phyloP scores from a whole-genome alignment of 1,140 invertebrate genomes.

The Neodiprion pinetum region DNA sequence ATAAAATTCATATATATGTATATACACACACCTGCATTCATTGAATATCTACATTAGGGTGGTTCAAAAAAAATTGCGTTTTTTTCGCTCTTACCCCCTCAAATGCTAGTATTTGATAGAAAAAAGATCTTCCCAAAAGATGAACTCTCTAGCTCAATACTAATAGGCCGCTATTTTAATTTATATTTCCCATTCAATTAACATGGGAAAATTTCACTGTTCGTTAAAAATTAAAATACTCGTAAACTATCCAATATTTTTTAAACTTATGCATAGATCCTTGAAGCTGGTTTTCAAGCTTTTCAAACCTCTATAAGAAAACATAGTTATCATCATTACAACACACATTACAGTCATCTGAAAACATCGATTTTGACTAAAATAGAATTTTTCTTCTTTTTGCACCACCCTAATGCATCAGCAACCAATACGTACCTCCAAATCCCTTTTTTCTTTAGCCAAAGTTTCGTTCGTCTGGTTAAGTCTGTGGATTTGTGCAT shows the following conservation, averaged over 20 bases:
- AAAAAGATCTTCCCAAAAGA: too few relatives aligned
- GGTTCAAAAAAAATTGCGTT: too few relatives aligned
- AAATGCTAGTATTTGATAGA: too few relatives aligned
- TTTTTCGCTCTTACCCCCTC: too few relatives aligned
- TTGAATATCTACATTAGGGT: too few relatives aligned
- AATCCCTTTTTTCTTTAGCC: conserved; percentile 61
- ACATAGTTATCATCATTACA: background rate
- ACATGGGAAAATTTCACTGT: too few relatives aligned
- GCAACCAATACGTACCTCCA: conserved; percentile 56
- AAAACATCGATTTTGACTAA: background rate
- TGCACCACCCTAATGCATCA: background rate
- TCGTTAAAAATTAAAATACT: too few relatives aligned
- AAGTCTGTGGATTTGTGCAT: conserved; percentile 73
- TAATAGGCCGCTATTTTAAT: background rate
- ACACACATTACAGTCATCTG: too few relatives aligned
- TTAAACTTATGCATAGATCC: too few relatives aligned
- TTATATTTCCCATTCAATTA: too few relatives aligned
- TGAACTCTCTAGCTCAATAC: background rate
- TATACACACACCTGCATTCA: background rate
- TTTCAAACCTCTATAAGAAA: conserved; percentile 20
- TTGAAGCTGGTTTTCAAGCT: too few relatives aligned
- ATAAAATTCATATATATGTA: background rate
- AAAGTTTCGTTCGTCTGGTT: conserved; percentile 64
- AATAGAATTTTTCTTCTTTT: background rate
- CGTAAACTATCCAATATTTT: too few relatives aligned